phyloP scores from a whole-genome alignment of 2,797 vertebrate species.

The Naso thynnoides region DNA sequence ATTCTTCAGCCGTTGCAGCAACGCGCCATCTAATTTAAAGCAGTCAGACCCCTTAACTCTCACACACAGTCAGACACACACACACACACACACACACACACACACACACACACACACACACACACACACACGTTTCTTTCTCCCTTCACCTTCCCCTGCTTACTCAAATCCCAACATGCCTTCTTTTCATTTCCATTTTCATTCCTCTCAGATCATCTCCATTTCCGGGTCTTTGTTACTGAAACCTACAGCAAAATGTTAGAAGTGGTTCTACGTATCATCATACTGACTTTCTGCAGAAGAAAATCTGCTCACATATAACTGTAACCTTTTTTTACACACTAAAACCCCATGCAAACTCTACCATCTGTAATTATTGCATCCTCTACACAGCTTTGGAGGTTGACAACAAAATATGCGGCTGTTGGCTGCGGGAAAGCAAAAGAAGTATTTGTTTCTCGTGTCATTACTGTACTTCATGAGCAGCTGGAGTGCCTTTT shows the following conservation, averaged over 20 bases:
- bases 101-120: constrained; percentile 7
- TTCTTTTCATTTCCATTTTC: constrained; percentile 41
- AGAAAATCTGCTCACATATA: constrained; percentile 4
- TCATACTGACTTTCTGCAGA: constrained; percentile 18
- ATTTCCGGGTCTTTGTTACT: constrained; percentile 40
- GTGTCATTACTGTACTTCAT: constrained; percentile 25
- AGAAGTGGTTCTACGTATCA: constrained; percentile 15
- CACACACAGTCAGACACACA: constrained; percentile 15
- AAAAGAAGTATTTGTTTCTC: neutral
- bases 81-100: constrained; percentile 10
- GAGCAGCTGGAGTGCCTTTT: constrained; percentile 45
- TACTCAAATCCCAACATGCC: constrained; percentile 38
- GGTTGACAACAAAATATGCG: neutral
- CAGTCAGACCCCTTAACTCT: constrained; percentile 43
- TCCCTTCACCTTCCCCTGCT: constrained; percentile 22
- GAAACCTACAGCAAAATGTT: constrained; percentile 42
- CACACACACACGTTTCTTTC: too few species aligned
- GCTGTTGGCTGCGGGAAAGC: constrained; percentile 4
- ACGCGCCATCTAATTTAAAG: constrained; percentile 79
- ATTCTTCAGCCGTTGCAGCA: constrained; percentile 79
- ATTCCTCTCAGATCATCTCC: constrained; percentile 29
- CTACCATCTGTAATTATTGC: neutral
- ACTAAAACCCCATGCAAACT: neutral
- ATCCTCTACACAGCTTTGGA: neutral
- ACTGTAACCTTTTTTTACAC: neutral